Base-by-base conservation (phyloP, 2,113 vertebrate species). In the Monarcha castaneiventris region DNA sequence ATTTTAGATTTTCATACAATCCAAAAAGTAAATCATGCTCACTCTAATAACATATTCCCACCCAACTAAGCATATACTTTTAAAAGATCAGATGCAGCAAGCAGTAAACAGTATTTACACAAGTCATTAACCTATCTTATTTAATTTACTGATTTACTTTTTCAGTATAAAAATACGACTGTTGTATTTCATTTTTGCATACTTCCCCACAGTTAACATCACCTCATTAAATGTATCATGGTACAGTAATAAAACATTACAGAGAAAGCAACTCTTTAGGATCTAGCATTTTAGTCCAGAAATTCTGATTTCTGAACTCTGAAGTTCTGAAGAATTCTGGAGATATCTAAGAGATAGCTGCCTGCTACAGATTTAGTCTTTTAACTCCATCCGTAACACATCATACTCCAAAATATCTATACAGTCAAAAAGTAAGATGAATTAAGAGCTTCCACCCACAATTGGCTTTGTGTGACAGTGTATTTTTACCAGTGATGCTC, bases 361-460 rank as follows among this genome's bases (percentile, higher is more conserved):
- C 43, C 41, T 14, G 0, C 35, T 78, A 84, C 29, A 81, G 48
- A 81, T 80, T 85, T 52, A 78, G 26, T 49, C 52, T 96, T 87
- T 73, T 58, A 89, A 68, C 32, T 84, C 76, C 69, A 79, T 61
- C 87, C 56, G 26, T 33, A 76, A 90, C 44, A 92, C 44, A 71
- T 56, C 16, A 19, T 41, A 49, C 35, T 89, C 84, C 59, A 91
- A 92, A 91, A 94, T 67, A 90, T 27, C 71, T 49, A 74, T 41
- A 12, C 15, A 85, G 48, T 55, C 35, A 76, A 91, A 89, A 72
- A 77, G 18, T 51, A 85, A 78, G 26, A 43, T 17, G 2, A 89
- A 82, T 91, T 32, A 68, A 82, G 74, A 94, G 84, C 73, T 87
- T 92, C 84, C 77, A 89, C 87, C 77, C 77, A 92, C 77, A 96